Evolutionary conservation across 2,797 vertebrate genomes (phyloP), one percentile per base, ranked within the genome.

Genomic region (Scomberomorus guttatus): DNA sequence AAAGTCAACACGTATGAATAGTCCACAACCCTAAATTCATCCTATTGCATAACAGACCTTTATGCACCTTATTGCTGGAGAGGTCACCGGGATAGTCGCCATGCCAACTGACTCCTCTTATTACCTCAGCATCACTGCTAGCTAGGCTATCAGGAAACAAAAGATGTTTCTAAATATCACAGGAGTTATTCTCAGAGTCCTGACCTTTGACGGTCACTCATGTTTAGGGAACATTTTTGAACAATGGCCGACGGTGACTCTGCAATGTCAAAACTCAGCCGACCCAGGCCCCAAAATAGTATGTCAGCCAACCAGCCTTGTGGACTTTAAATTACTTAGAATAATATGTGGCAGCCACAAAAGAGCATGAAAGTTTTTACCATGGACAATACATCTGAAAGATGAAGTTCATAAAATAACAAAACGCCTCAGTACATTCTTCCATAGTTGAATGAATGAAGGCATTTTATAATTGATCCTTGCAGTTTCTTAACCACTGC

Each of bases 121-220:
- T 90, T 85, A 88, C 83, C 67, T 78, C 84, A 86, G 80, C 87
- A 84, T 87, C 82, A 71, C 60, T 17, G 37, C 68, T 50, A 65
- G 65, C 50, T 13, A 22, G 58, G 59, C 59, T 72, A 51, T 72
- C 87, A 67, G 85, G 77, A 89, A 79, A 65, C 70, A 82, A 87
- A 91, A 92, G 83, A 86, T 87, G 78, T 79, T 82, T 89, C 75
- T 91, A 93, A 95, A 94, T 92, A 93, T 88, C 90, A 87, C 79
- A 32, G 58, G 37, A 71, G 82, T 89, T 92, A 93, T 93, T 94
- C 89, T 89, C 73, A 91, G 89, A 86, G 69, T 61, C n/a, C 72
- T 91, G 89, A 94, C 93, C 92, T 94, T 94, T 94, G 66, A 58
- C 8, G 76, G 72, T 75, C 80, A 18, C 68, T 82, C 32, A 2